phyloP scores from a whole-genome alignment of 35 echinoderm and acorn worm species.

The Diadema setosum region DNA sequence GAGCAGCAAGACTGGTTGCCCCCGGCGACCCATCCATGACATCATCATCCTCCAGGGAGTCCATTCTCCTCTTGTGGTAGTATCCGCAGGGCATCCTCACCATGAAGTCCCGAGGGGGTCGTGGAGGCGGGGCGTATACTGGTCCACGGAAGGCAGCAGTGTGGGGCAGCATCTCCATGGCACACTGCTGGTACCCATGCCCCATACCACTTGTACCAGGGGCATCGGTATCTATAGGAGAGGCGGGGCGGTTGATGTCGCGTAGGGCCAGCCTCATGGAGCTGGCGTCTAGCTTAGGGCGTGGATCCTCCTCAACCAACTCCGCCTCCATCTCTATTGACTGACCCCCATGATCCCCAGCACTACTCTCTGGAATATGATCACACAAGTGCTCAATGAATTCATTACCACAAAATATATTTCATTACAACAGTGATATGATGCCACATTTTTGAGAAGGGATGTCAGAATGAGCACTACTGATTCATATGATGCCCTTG shows the following conservation, averaged over 20 bases:
- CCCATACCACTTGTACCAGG: background rate
- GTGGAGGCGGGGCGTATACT: background rate
- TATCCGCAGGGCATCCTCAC: background rate
- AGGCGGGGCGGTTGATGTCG: background rate
- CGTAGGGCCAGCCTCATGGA: background rate
- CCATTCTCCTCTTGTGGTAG: conserved; percentile 3
- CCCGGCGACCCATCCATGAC: background rate
- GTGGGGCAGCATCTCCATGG: background rate
- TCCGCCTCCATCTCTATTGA: background rate
- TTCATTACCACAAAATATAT: no score
- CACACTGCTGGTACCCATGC: background rate
- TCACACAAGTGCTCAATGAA: no score
- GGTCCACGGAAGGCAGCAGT: background rate
- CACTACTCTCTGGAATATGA: background rate
- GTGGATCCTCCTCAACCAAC: background rate
- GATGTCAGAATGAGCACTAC: no score
- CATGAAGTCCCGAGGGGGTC: background rate
- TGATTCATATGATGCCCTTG: no score
- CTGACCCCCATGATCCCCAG: background rate
- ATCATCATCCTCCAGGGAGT: background rate
- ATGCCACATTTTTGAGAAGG: no score
- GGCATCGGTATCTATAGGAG: background rate
- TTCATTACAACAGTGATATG: no score
- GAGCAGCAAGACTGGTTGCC: background rate
- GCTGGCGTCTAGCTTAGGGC: background rate